These are phyloP conservation scores for Egretta garzetta DNA, from an alignment of 2,113 vertebrate species.

Conservation along the genomic window DNA sequence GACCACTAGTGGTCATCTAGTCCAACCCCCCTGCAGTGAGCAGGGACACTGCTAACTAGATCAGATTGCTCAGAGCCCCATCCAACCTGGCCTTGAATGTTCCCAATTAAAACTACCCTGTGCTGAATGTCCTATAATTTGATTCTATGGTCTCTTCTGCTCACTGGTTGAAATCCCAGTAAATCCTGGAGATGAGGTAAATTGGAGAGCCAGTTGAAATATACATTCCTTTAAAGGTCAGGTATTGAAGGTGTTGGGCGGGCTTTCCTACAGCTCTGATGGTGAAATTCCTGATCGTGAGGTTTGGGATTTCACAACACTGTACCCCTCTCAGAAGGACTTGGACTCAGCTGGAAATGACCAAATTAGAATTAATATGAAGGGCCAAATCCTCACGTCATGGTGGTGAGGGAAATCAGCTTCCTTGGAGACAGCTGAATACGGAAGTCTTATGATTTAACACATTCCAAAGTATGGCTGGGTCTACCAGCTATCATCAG, in stretches of 20 bases:
- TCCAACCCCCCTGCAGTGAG: no score
- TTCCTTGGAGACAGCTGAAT: fast-evolving
- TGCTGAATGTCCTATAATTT: not conserved
- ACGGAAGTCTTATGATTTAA: not conserved
- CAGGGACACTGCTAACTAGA: no score
- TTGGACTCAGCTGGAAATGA: not conserved
- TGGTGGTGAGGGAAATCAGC: not conserved
- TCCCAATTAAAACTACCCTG: not conserved
- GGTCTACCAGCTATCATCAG: not conserved
- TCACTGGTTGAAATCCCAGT: not conserved
- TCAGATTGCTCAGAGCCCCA: no score
- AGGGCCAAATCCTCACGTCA: not conserved
- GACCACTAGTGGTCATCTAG: no score
- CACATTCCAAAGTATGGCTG: fast-evolving
- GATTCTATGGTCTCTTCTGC: not conserved
- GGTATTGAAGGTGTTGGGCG: not conserved
- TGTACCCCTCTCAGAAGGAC: not conserved
- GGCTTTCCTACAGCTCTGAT: not conserved
- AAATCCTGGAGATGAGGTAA: not conserved
- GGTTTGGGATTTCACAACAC: not conserved
- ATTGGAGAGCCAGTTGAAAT: not conserved
- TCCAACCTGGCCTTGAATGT: no score
- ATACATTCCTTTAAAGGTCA: not conserved
- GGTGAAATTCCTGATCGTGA: not conserved
- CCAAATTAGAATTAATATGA: not conserved